Conservation (phyloP, 2,113 vertebrate genomes). For the Neotoma lepida region DNA sequence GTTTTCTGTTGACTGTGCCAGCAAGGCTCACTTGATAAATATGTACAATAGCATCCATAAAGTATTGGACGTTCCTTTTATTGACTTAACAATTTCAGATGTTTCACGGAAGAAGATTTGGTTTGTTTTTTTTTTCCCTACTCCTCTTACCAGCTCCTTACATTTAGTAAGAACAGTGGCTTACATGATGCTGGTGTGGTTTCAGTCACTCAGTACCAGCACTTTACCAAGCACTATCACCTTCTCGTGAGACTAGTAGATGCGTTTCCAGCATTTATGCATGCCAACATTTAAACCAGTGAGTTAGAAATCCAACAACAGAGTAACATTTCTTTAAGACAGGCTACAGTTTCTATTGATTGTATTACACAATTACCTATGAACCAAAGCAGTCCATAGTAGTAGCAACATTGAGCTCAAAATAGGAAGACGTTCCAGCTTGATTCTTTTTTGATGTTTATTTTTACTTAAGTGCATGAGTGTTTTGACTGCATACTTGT, state of each 20-base stretch:
- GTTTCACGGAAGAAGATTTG: slow-evolving; percentile 15
- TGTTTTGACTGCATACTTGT: neutral
- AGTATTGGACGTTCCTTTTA: neutral
- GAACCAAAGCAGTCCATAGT: slow-evolving; percentile 34
- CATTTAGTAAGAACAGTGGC: neutral
- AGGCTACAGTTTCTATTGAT: slow-evolving; percentile 22
- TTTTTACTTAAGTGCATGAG: neutral
- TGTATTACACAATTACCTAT: slow-evolving; percentile 2
- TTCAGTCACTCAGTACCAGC: neutral
- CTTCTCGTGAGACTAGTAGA: neutral
- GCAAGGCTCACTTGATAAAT: slow-evolving; percentile 23
- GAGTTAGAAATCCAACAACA: neutral
- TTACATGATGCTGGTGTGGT: neutral
- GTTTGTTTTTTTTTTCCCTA: neutral
- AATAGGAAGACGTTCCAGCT: slow-evolving; percentile 34
- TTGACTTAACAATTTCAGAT: slow-evolving; percentile 26
- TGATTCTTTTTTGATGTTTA: neutral
- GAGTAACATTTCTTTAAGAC: slow-evolving; percentile 37
- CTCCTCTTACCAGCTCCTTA: neutral
- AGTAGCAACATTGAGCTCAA: slow-evolving; percentile 8
- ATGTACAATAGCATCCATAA: slow-evolving; percentile 8
- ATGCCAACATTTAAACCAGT: slow-evolving; percentile 1
- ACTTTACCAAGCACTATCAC: neutral
- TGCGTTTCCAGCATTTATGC: neutral
- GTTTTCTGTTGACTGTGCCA: neutral